These are phyloP conservation scores for Sphyrna mokarran DNA, from an alignment of 2,113 vertebrate genomes.

Conservation along the genomic window DNA sequence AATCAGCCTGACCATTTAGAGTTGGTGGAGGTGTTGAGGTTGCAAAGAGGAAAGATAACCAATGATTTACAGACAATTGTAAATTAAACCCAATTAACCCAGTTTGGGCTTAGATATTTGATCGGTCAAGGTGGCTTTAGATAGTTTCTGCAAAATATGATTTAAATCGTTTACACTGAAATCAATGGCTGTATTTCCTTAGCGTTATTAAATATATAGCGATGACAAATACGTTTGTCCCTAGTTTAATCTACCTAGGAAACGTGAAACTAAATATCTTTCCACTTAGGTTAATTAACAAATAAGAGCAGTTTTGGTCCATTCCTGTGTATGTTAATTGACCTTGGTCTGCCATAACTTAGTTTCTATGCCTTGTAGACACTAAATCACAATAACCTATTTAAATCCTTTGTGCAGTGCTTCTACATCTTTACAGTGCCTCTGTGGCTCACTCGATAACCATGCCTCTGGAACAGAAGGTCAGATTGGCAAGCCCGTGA, in stretches of 20 bases:
- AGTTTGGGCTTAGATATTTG: not conserved
- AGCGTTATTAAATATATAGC: not conserved
- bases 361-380: not conserved
- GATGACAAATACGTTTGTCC: not conserved
- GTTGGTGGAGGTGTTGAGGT: too few species aligned
- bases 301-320: not conserved
- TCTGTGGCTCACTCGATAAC: not conserved
- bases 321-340: not conserved
- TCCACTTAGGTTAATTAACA: not conserved
- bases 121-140: not conserved
- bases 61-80: not conserved
- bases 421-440: not conserved
- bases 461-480: not conserved
- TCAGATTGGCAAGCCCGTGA: not conserved
- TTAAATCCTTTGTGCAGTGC: not conserved
- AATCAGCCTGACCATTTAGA: not conserved
- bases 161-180: not conserved
- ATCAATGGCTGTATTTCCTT: not conserved
- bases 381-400: not conserved
- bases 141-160: not conserved
- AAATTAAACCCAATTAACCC: not conserved
- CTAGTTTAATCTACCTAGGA: not conserved
- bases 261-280: not conserved
- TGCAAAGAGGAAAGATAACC: not conserved
- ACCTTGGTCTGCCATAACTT: not conserved